Evolutionary conservation across 2,888 invertebrate genomes (phyloP), one percentile per base, ranked within the genome.

Genomic region (Scaptomyza flava): DNA sequence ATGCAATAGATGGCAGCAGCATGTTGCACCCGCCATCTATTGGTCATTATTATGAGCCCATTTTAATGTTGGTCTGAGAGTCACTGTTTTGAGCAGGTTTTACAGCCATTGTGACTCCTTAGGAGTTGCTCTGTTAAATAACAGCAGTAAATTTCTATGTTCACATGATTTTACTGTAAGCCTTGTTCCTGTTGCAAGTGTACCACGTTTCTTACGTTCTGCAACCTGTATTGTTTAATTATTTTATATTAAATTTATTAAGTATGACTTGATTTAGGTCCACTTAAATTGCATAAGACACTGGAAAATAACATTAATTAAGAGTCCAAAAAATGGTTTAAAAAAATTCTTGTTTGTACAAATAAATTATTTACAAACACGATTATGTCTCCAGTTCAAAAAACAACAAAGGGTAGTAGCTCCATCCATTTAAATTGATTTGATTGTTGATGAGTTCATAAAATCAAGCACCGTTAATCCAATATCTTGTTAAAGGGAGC

Each of bases 1-100:
- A 70, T 71, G 68, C 86, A 71, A 33, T 71, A 89, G 87, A 77
- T 79, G 79, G 81, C 81, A 67, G 71, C 68, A 76, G 65, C 54
- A 54, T 33, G 46, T 33, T 60, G 64, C 71, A 51, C 43, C 73
- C 81, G 82, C 79, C 86, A 80, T 78, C 87, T 83, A 73, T 73
- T 68, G 79, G 68, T 67, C 64, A 36, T 62, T 64, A 67, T 63
- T 64, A 67, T 63, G 50, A 47, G 36, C 20, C 27, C 14, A 36
- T 36, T 36, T 42, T 51, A 51, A 48, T 47, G 36, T 17, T 42
- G 62, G 75, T 80, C 83, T 73, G 56, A 59, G 23, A 71, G 73
- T 30, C 67, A 73, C 31, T 73, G 52, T 30, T 12, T 20, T 9
- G 7, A 0, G 36, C 30, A 11, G 59, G 85, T 79, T 89, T 58